Base-by-base conservation (phyloP, 2,888 invertebrate genomes). In the Andrena dorsata region DNA sequence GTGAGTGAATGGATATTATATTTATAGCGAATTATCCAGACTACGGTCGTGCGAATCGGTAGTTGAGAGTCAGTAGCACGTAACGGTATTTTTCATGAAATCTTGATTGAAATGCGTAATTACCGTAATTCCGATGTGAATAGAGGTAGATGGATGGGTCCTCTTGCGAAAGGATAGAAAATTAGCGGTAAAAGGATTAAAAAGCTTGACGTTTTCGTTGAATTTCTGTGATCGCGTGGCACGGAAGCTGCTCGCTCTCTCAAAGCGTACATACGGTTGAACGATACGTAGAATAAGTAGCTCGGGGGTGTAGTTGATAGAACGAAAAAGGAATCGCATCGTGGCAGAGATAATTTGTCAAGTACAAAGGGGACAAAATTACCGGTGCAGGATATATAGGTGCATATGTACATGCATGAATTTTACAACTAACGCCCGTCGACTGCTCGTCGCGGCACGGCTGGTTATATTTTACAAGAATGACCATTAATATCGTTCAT, bases 401-500 rank as follows among this genome's bases (percentile, higher is more conserved):
- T 41, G 16, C 41, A 41, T 16, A 41, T 41, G 41, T 41, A 41
- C 41, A 41, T 41, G 16, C 41, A 41, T 75, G 82, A 82, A 82
- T 82, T 82, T 75, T 81, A 71, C 82, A 75, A 75, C 81, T 75
- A 66, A 70, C 71, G 68, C 41, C 41, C 16, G 41, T 61, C 71
- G 82, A 75, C 82, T 71, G 65, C 56, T 71, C 75, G 70, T 23
- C 41, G 71, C 66, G 66, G 66, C 81, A 47, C 53, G 73, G 30
- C 51, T 63, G 51, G 66, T 70, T 80, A 70, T 75, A 68, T 80
- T 82, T 82, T 82, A 81, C 81, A 82, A 82, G 82, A 74, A 66
- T 47, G 81, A 75, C 75, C 82, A 71, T 82, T 80, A 82, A 82
- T 80, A 82, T 80, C 84, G 84, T 86, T 86, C 87, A 79, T 84